Percentiles rank a stretch among this genome's conserved stretches.
Evolutionary conservation across 2,888 invertebrate genomes (phyloP).

Genomic region (Drosophila mercatorum): DNA sequence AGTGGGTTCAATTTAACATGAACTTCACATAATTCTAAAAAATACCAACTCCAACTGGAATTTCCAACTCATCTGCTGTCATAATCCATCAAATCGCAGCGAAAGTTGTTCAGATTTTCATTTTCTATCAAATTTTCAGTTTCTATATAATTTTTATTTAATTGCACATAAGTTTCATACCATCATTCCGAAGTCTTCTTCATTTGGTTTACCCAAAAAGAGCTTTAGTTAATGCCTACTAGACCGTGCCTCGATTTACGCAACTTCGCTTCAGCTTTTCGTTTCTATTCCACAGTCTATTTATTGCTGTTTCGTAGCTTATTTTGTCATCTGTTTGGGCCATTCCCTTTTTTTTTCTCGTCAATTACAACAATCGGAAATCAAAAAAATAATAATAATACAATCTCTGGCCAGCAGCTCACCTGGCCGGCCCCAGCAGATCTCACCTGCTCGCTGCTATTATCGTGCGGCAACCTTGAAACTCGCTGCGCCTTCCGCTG

Average conservation of each 20-base stretch:
- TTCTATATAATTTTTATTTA: conserved; percentile 29
- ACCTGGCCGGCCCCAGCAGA: conserved; percentile 11
- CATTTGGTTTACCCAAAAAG: background rate
- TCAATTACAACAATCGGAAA: conserved; percentile 34
- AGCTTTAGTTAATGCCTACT: conserved; percentile 5
- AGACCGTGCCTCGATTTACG: conserved; percentile 2
- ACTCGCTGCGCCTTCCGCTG: conserved; percentile 57
- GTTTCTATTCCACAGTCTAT: conserved; percentile 19
- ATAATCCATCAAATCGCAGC: conserved; percentile 4
- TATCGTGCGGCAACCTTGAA: conserved; percentile 59
- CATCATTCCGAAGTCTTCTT: background rate
- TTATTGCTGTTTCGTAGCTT: conserved; percentile 13
- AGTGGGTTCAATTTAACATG: background rate
- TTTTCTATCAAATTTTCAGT: conserved; percentile 22
- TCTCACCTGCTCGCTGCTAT: conserved; percentile 41
- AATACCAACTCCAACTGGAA: background rate
- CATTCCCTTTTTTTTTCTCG: conserved; percentile 17
- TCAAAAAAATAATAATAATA: conserved; percentile 17
- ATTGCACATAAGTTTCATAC: conserved; percentile 11
- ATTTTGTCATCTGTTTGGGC: conserved; percentile 35
- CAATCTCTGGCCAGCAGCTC: conserved; percentile 30
- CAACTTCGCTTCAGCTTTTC: conserved; percentile 5
- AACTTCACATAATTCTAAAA: background rate
- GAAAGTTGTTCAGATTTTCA: conserved; percentile 32
- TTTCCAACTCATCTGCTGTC: background rate